These are phyloP conservation scores for Bugulina stolonifera DNA, from an alignment of 2,888 invertebrate species.

Conservation along the genomic window DNA sequence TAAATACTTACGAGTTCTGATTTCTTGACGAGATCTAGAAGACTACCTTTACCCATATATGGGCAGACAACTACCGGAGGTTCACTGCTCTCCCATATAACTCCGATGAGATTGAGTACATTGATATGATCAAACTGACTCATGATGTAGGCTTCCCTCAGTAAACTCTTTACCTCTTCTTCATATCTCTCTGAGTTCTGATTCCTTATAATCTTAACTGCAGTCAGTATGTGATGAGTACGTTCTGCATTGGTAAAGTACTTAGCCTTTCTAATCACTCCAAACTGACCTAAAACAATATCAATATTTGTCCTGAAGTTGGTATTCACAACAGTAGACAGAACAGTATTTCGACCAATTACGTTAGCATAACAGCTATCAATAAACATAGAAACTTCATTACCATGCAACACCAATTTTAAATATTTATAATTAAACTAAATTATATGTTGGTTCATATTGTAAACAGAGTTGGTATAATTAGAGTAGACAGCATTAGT, in stretches of 20 bases:
- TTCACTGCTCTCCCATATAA: background rate
- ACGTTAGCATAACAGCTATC: too few relatives aligned
- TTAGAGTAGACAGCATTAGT: too few relatives aligned
- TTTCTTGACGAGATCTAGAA: conserved; percentile 15
- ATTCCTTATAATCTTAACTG: background rate
- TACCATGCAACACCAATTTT: background rate
- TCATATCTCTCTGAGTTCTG: background rate
- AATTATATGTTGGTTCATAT: background rate
- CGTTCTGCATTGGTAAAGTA: background rate
- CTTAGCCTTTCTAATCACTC: conserved; percentile 9
- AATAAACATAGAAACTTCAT: too few relatives aligned
- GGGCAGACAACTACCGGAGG: conserved; percentile 18
- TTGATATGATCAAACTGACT: conserved; percentile 18
- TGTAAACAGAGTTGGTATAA: background rate
- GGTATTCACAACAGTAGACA: too few relatives aligned
- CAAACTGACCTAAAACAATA: conserved; percentile 17
- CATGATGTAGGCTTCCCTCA: conserved; percentile 12
- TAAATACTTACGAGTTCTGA: conserved; percentile 4
- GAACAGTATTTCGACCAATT: too few relatives aligned
- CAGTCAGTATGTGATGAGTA: background rate
- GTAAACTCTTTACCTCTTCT: conserved; percentile 6
- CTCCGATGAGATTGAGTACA: conserved; percentile 16
- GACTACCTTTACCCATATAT: conserved; percentile 22
- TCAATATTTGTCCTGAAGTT: too few relatives aligned
- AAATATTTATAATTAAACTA: background rate